Conservation (phyloP, 2,113 vertebrate genomes). For the Paedocypris sp. region DNA sequence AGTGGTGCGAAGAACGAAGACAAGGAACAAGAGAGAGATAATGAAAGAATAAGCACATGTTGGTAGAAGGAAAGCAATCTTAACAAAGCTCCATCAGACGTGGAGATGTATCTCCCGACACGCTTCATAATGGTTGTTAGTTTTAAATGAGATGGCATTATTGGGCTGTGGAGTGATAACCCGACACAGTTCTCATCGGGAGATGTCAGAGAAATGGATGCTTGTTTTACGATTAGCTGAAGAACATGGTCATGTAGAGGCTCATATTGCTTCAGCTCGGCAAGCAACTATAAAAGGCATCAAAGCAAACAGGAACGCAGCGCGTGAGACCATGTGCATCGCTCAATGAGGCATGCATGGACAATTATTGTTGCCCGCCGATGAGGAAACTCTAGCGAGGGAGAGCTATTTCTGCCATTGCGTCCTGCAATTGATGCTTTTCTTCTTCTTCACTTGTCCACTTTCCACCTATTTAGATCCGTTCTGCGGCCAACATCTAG, state of each 20-base stretch:
- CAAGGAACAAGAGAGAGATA: background rate
- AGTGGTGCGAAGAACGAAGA: background rate
- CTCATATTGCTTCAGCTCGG: constrained; percentile 38
- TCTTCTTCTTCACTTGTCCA: background rate
- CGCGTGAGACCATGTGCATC: constrained; percentile 40
- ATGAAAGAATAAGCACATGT: constrained; percentile 9
- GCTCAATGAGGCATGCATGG: constrained; percentile 55
- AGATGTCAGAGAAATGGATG: constrained; percentile 12
- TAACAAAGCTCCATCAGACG: constrained; percentile 6
- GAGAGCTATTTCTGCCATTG: background rate
- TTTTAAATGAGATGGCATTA: constrained; percentile 21
- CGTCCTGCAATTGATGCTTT: constrained; percentile 18
- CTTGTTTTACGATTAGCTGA: constrained; percentile 35
- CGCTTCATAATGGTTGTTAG: constrained; percentile 9
- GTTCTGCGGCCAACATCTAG: background rate
- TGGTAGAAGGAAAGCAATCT: background rate
- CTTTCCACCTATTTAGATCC: background rate
- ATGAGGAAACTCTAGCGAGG: constrained; percentile 19
- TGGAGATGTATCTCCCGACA: constrained; percentile 9
- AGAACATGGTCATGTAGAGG: constrained; percentile 34
- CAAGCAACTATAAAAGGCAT: constrained; percentile 47
- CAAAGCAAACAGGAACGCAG: constrained; percentile 43
- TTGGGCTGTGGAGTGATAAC: constrained; percentile 8
- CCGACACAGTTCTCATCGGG: constrained; percentile 1
- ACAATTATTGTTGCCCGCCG: constrained; percentile 45